phyloP scores from a whole-genome alignment of 2,888 invertebrate species.

The Sturmia bella region DNA sequence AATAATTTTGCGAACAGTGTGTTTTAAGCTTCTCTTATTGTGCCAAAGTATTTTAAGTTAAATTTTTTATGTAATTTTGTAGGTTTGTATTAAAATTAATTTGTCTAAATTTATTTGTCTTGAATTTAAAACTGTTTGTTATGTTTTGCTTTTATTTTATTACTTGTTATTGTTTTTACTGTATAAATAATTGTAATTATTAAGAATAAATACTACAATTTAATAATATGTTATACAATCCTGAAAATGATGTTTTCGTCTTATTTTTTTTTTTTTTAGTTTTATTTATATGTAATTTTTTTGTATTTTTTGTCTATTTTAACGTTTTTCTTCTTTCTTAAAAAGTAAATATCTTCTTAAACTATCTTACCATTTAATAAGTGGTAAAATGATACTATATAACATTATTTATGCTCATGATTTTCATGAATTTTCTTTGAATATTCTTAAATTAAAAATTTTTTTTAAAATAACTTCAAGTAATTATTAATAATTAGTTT shows the following conservation, averaged over 20 bases:
- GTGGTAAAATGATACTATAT: constrained; percentile 68
- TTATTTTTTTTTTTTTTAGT: constrained; percentile 48
- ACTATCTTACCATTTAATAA: constrained; percentile 36
- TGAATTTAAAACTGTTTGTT: constrained; percentile 63
- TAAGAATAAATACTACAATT: constrained; percentile 73
- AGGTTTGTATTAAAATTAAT: constrained; percentile 74
- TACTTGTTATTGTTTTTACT: constrained; percentile 69
- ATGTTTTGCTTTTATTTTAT: constrained; percentile 56
- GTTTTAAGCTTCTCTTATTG: constrained; percentile 54
- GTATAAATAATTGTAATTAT: constrained; percentile 67
- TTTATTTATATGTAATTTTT: constrained; percentile 45
- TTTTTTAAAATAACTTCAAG: constrained; percentile 60
- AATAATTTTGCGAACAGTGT: background rate
- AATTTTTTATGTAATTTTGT: constrained; percentile 40
- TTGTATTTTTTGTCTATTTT: constrained; percentile 16
- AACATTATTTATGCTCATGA: constrained; percentile 66
- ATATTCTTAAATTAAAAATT: constrained; percentile 49
- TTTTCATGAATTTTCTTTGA: constrained; percentile 69
- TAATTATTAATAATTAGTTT: constrained; percentile 52
- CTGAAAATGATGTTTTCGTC: constrained; percentile 74
- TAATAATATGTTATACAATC: constrained; percentile 77
- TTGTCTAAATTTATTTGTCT: constrained; percentile 70
- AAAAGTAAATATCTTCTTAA: constrained; percentile 50
- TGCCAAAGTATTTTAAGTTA: constrained; percentile 58
- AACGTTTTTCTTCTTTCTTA: constrained; percentile 51